Conservation (phyloP, 1,140 invertebrate species). For the Rhynchophorus ferrugineus region DNA sequence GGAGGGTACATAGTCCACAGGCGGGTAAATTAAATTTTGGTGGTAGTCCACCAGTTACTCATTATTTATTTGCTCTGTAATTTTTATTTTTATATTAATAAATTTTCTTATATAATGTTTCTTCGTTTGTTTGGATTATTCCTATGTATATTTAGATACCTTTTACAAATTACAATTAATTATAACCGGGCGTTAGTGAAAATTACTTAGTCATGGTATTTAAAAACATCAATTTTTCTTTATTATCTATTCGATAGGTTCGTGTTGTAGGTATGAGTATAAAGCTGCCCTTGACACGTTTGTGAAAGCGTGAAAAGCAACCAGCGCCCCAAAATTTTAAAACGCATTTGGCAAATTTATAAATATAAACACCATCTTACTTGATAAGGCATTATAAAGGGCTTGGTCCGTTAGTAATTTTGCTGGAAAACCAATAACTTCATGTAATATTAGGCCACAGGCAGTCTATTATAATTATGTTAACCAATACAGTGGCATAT, state of each 20-base stretch:
- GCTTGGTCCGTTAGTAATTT: neutral
- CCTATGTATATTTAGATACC: too few relatives aligned
- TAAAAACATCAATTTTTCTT: neutral
- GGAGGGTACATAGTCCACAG: conserved; percentile 44
- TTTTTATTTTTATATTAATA: too few relatives aligned
- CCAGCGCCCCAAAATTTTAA: neutral
- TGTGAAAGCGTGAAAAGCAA: neutral
- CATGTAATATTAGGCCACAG: neutral
- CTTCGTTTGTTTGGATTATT: neutral
- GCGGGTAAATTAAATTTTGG: conserved; percentile 40
- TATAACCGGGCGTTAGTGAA: too few relatives aligned
- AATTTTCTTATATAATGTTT: neutral
- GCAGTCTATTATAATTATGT: neutral
- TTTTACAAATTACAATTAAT: too few relatives aligned
- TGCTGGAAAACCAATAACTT: neutral
- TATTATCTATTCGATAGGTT: neutral
- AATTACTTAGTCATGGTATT: neutral
- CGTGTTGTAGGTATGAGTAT: neutral
- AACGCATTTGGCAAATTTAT: neutral
- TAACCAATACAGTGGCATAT: too few relatives aligned
- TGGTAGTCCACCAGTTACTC: conserved; percentile 31
- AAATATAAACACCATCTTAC: neutral
- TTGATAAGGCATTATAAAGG: neutral
- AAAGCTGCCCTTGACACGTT: neutral
- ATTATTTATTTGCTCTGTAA: conserved; percentile 36